Base-by-base conservation (phyloP, 2,888 invertebrate genomes). In the Corbicula japonica region DNA sequence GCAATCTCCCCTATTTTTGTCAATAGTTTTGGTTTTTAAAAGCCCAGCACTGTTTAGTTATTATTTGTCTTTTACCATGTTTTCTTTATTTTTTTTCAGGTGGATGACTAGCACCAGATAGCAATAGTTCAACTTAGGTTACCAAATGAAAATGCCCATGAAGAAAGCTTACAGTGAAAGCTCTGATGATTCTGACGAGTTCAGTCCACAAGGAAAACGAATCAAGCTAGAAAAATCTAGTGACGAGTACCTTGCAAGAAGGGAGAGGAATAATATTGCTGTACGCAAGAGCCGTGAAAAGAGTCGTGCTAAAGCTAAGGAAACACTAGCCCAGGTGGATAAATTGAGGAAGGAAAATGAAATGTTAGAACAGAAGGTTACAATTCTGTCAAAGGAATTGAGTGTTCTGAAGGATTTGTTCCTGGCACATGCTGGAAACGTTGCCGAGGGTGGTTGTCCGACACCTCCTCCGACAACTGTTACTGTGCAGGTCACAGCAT, bases 241-340 rank as follows among this genome's bases (percentile, higher is more conserved):
- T 90, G 98, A 98, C 91, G 98, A 98, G 93, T 99, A 99, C 94
- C 95, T 97, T 87, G 95, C 97, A 82, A 95, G 98, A 81, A 95
- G 99, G 48, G 98, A 98, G 92, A 95, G 98, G 88, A 99, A 99
- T 94, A 99, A 99, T 93, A 98, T 98, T 90, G 98, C 99, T 4
- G 99, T 99, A 65, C 95, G 98, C 83, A 98, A 98, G 93, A 98
- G 97, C 75, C 96, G 99, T 80, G 98, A 98, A 94, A 98, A 98
- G 95, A 98, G 98, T 79, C 98, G 98, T 94, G 97, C 97, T 80
- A 96, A 98, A 69, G 97, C 98, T 50, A 95, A 98, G 84, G 98
- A 98, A 92, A 98, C 98, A 0, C 98, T 98, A 93, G 97, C 98
- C 93, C 97, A 98, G 93, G 98, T 98, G 71, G 97, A 97, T 92